Evolutionary conservation across 2,113 vertebrate species (phyloP).

Genomic region (Clarias magur): DNA sequence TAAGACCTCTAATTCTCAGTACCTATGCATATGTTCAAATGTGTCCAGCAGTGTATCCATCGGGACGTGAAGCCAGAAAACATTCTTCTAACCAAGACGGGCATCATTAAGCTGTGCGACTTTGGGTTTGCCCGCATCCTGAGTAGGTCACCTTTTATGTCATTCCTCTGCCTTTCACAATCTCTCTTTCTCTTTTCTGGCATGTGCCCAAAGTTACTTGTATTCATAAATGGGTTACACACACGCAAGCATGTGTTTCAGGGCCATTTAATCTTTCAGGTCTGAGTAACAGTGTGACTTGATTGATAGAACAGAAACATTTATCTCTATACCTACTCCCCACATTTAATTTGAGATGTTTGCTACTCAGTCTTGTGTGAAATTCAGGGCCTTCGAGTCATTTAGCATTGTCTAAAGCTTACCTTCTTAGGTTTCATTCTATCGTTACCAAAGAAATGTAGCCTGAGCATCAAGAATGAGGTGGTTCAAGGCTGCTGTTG

Average conservation of each 20-base stretch:
- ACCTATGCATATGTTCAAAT: slow-evolving; percentile 39
- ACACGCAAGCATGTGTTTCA: not conserved
- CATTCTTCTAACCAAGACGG: slow-evolving; percentile 93
- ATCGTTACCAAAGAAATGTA: slow-evolving; percentile 64
- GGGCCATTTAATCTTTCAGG: not conserved
- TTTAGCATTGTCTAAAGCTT: slow-evolving; percentile 56
- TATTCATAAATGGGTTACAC: not conserved
- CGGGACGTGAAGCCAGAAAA: slow-evolving; percentile 97
- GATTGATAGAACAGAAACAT: not conserved
- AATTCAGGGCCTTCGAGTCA: slow-evolving; percentile 10
- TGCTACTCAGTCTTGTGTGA: slow-evolving; percentile 47
- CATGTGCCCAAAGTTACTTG: not conserved
- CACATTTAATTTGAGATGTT: slow-evolving; percentile 31
- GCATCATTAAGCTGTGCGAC: slow-evolving; percentile 93
- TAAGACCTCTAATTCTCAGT: not conserved
- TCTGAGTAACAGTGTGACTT: not conserved
- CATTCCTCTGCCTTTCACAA: not conserved
- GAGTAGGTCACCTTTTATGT: slow-evolving; percentile 75
- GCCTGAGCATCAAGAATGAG: slow-evolving; percentile 47
- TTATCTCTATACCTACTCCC: not conserved
- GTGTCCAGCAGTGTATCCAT: slow-evolving; percentile 88
- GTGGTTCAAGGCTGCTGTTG: slow-evolving; percentile 41
- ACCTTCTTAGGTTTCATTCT: slow-evolving; percentile 64
- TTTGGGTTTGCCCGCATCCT: slow-evolving; percentile 95
- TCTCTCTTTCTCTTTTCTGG: not conserved